Percentiles rank a stretch among this genome's conserved stretches.
Evolutionary conservation across 2,888 invertebrate species (phyloP).

Genomic region (Orchesella flavescens): DNA sequence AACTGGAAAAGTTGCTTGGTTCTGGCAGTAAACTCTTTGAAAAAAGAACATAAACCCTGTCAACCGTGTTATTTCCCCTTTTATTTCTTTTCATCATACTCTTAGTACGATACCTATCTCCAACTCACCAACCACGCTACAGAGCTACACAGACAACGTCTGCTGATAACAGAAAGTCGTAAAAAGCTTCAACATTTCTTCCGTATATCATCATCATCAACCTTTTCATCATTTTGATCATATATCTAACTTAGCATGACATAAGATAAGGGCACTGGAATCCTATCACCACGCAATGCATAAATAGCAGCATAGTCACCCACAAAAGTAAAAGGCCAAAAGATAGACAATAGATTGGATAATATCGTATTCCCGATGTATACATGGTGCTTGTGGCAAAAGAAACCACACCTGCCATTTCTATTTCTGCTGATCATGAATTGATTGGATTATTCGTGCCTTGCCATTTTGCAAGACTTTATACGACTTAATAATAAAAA

Average conservation of each 20-base stretch:
- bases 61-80: constrained; percentile 46
- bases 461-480: too few relatives aligned
- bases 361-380: too few relatives aligned
- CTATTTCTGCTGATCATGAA: too few relatives aligned
- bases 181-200: constrained; percentile 21
- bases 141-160: not conserved
- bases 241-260: too few relatives aligned
- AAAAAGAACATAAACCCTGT: constrained; percentile 41
- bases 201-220: not conserved
- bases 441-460: too few relatives aligned
- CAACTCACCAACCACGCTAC: not conserved
- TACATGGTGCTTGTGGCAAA: too few relatives aligned
- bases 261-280: too few relatives aligned
- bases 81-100: constrained; percentile 43
- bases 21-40: constrained; percentile 16
- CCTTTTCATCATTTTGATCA: too few relatives aligned
- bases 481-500: not conserved
- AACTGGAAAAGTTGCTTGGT: constrained; percentile 3
- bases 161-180: constrained; percentile 25
- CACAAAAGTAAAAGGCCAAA: not conserved
- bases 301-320: not conserved
- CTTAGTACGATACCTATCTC: not conserved
- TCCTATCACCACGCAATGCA: too few relatives aligned
- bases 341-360: too few relatives aligned
- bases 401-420: too few relatives aligned